Conservation (phyloP, 2,888 invertebrate species). For the Hydropsyche betteni region DNA sequence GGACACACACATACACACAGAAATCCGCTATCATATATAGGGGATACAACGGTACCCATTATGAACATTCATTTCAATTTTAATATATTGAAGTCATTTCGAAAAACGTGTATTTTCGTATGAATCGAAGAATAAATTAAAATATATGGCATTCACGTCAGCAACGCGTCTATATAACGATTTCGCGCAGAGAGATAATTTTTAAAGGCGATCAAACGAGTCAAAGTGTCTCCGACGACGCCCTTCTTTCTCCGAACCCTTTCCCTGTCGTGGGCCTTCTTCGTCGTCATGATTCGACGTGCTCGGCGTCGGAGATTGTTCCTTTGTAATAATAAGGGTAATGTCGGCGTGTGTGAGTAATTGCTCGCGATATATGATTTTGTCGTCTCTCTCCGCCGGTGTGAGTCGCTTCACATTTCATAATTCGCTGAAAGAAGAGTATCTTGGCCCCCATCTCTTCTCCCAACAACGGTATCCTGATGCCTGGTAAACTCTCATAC, state of each 20-base stretch:
- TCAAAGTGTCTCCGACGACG: conserved; percentile 1
- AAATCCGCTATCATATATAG: too few species aligned
- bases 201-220: conserved; percentile 28
- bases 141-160: neutral
- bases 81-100: too few species aligned
- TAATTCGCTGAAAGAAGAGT: conserved; percentile 41
- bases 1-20: too few species aligned
- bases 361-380: conserved; percentile 32
- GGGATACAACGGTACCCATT: too few species aligned
- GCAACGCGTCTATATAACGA: neutral
- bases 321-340: conserved; percentile 31
- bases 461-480: conserved; percentile 11
- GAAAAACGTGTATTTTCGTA: too few species aligned
- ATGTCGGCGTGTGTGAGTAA: conserved; percentile 33
- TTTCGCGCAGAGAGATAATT: neutral
- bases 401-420: conserved; percentile 42
- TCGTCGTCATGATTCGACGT: conserved; percentile 17
- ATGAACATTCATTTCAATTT: too few species aligned
- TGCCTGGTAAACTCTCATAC: neutral
- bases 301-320: conserved; percentile 24
- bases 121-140: too few species aligned
- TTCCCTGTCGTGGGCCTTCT: neutral
- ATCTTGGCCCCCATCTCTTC: conserved; percentile 12
- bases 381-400: conserved; percentile 32
- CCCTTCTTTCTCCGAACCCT: neutral